phyloP scores from a whole-genome alignment of 2,113 vertebrate species.

The Gymnarchus niloticus region DNA sequence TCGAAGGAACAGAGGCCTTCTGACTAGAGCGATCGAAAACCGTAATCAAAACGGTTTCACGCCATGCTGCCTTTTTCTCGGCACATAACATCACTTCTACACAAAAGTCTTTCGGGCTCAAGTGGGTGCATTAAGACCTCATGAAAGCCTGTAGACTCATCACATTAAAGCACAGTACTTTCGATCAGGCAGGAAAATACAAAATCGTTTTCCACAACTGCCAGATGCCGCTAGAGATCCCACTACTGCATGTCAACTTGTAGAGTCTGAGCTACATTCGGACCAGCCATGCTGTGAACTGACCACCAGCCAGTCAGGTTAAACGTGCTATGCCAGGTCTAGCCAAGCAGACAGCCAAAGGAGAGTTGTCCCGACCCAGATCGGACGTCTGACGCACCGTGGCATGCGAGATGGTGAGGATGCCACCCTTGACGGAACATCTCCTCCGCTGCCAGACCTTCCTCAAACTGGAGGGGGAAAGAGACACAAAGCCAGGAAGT shows the following conservation, averaged over 20 bases:
- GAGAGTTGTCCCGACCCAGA: neutral
- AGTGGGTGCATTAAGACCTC: neutral
- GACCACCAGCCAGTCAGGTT: neutral
- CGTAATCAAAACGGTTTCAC: neutral
- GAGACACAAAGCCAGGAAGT: conserved; percentile 20
- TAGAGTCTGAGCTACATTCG: neutral
- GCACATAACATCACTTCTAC: neutral
- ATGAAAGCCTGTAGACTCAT: neutral
- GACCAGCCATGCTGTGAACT: neutral
- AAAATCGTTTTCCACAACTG: neutral
- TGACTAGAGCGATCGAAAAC: neutral
- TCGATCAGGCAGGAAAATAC: neutral
- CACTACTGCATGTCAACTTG: neutral
- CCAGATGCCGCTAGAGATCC: neutral
- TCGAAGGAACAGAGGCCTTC: neutral
- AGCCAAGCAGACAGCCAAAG: neutral
- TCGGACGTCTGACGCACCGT: conserved; percentile 54
- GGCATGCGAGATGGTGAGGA: conserved; percentile 71
- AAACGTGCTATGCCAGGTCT: neutral
- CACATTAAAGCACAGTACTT: neutral
- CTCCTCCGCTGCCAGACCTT: conserved; percentile 75
- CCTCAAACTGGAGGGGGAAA: conserved; percentile 53
- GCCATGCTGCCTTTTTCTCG: neutral
- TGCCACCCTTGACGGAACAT: conserved; percentile 71
- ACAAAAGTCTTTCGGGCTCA: neutral